Conservation (phyloP, 37 sponge, comb jelly and placozoan species). For the Dysidea cf. avara region DNA sequence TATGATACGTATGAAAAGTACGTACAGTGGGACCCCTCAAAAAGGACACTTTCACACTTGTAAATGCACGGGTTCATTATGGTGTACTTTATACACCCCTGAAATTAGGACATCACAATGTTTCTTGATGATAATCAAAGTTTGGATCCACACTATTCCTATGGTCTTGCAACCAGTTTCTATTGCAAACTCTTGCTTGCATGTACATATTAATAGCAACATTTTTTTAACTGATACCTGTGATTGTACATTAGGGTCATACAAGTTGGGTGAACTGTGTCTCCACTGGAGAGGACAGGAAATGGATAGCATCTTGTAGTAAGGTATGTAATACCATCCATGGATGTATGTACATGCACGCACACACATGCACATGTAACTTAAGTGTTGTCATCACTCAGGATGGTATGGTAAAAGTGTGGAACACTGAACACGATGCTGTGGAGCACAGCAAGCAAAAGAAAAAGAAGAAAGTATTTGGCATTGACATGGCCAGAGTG, state of each 20-base stretch:
- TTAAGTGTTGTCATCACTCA: not conserved
- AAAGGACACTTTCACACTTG: too few relatives aligned
- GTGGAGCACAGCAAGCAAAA: not conserved
- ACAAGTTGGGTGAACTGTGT: constrained; percentile 59
- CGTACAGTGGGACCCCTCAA: too few relatives aligned
- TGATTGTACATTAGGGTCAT: constrained; percentile 48
- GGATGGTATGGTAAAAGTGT: constrained; percentile 48
- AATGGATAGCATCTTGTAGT: constrained; percentile 43
- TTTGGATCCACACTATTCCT: too few relatives aligned
- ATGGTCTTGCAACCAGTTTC: too few relatives aligned
- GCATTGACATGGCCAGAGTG: constrained; percentile 18
- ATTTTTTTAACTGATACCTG: too few relatives aligned
- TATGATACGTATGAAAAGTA: constrained; percentile 6
- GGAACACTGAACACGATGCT: constrained; percentile 41
- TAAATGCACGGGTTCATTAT: too few relatives aligned
- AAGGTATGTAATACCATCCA: constrained; percentile 30
- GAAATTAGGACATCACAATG: too few relatives aligned
- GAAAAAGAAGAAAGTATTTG: not conserved
- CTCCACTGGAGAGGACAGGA: constrained; percentile 24
- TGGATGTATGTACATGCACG: too few relatives aligned
- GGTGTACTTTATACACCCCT: too few relatives aligned
- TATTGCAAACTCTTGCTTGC: too few relatives aligned
- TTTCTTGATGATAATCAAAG: too few relatives aligned
- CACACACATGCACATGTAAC: not conserved
- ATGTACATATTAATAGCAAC: too few relatives aligned